Percentiles rank a stretch among this genome's conserved stretches.
phyloP scores from a whole-genome alignment of 1,140 invertebrate species.

The Micrasema minimum region DNA sequence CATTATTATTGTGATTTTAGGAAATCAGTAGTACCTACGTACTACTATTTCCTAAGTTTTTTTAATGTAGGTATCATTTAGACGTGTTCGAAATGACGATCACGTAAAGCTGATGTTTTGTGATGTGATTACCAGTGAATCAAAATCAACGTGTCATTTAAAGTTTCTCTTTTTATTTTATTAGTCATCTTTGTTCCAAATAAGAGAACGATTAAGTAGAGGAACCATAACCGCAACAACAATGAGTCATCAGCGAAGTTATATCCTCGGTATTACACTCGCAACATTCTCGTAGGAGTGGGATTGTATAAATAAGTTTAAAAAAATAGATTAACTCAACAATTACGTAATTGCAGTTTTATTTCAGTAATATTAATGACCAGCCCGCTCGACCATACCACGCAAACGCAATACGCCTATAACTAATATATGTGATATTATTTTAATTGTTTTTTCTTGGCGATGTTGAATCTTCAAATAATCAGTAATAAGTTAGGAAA shows the following conservation, averaged over 20 bases:
- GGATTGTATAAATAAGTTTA: background rate
- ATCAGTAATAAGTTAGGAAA: too few species aligned
- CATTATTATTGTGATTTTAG: too few species aligned
- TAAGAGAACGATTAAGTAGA: background rate
- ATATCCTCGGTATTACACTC: background rate
- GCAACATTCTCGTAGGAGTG: background rate
- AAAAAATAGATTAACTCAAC: constrained; percentile 7
- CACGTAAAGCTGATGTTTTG: too few species aligned
- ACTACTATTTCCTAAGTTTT: too few species aligned
- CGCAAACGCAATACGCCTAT: too few species aligned
- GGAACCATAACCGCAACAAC: background rate
- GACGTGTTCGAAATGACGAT: too few species aligned
- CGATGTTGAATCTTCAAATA: too few species aligned
- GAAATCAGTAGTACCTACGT: too few species aligned
- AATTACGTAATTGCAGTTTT: constrained; percentile 13
- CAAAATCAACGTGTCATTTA: background rate
- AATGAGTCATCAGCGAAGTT: background rate
- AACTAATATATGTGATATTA: too few species aligned
- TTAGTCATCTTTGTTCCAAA: background rate
- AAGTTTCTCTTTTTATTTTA: background rate
- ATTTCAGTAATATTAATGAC: constrained; percentile 23
- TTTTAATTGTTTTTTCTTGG: too few species aligned
- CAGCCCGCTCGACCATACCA: constrained; percentile 9
- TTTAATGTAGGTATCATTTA: too few species aligned
- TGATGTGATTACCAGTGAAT: too few species aligned